Base-by-base conservation (phyloP, 2,888 invertebrate genomes). In the Torymus tubicola region DNA sequence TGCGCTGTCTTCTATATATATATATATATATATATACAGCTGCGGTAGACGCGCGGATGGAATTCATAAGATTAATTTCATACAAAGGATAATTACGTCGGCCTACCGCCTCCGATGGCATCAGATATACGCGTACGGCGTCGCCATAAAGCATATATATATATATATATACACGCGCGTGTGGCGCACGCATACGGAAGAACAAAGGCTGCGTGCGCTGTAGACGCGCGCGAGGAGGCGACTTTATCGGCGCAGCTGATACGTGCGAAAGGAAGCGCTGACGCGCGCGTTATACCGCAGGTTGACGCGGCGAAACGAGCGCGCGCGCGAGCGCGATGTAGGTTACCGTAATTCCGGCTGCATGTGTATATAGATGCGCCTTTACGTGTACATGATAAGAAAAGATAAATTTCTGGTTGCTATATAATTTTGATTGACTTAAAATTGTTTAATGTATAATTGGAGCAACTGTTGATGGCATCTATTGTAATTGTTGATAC, bases 311-410 rank as follows among this genome's bases (percentile, higher is more conserved):
- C 2, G 24, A 65, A 68, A 60, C 11, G 50, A 8, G 61, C 5
- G 60, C 12, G 14, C 1, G 16, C n/a, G 11, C 31, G 12, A n/a
- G n/a, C n/a, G n/a, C 55, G 78, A 81, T 85, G 83, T 86, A 85
- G 85, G 85, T 86, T 85, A 86, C 83, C 83, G 82, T 85, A 84
- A 85, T 84, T 85, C 84, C 84, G 85, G 84, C 16, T 21, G 14
- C 42, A 52, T 18, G 50, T 2, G 31, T 8, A 21, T n/a, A n/a
- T n/a, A n/a, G n/a, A n/a, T 13, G 18, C 16, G 31, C 31, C 31
- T 31, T 31, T 31, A 31, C 31, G 31, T 31, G 31, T 31, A 3
- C 8, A 31, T 5, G 3, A 8, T 8, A 31, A 3, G 31, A 31
- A 31, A 0, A 31, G 8, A 31, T n/a, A n/a, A 31, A 31, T 31